phyloP scores from a whole-genome alignment of 2,888 invertebrate species.

The Ophion slaviceki region DNA sequence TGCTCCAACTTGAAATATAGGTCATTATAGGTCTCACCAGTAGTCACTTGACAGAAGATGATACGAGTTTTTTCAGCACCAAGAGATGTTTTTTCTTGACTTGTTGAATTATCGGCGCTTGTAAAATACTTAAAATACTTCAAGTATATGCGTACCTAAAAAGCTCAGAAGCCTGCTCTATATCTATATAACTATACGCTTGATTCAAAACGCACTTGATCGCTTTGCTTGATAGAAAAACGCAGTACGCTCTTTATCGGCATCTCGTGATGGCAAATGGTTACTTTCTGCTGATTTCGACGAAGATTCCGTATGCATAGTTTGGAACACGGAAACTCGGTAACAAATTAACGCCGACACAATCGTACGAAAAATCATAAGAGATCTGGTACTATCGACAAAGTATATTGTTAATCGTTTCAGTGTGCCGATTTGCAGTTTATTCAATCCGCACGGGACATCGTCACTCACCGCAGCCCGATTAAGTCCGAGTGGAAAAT shows the following conservation, averaged over 20 bases:
- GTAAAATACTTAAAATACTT: not conserved
- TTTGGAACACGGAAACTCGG: conserved; percentile 85
- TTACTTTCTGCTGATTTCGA: conserved; percentile 86
- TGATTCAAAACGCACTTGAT: too few species aligned
- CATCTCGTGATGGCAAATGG: conserved; percentile 85
- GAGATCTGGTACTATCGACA: not conserved
- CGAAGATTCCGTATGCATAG: conserved; percentile 85
- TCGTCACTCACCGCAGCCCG: conserved; percentile 82
- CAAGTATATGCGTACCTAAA: too few species aligned
- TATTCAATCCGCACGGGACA: conserved; percentile 85
- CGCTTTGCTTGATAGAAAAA: conserved; percentile 83
- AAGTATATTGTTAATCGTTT: conserved; percentile 32
- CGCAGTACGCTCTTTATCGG: conserved; percentile 84
- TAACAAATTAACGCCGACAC: conserved; percentile 55
- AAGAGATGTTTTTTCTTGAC: too few species aligned
- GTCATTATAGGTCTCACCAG: too few species aligned
- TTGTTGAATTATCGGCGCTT: not conserved
- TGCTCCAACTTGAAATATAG: too few species aligned
- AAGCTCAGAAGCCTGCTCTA: too few species aligned
- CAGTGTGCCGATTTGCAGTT: conserved; percentile 84
- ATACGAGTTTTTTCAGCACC: too few species aligned
- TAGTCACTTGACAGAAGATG: too few species aligned
- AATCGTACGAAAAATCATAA: not conserved
- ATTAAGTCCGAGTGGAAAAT: conserved; percentile 86
- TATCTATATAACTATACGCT: too few species aligned